phyloP scores from a whole-genome alignment of 2,113 vertebrate species.

The Lepidothrix coronata region DNA sequence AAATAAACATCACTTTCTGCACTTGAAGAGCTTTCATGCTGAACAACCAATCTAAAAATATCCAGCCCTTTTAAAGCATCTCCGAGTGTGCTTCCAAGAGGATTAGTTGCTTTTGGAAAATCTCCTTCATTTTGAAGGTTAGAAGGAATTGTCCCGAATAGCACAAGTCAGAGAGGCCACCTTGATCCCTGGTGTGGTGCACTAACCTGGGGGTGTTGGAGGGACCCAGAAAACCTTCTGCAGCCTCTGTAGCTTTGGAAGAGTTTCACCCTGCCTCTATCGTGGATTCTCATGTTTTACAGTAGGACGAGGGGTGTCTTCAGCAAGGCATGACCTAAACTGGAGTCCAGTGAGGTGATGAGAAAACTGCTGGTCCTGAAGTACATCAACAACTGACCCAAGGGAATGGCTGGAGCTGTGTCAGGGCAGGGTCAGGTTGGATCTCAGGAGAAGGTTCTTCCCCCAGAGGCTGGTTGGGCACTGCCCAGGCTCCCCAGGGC shows the following conservation, averaged over 20 bases:
- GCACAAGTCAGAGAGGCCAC: not conserved
- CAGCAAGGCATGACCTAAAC: not conserved
- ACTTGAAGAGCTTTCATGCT: constrained; percentile 11
- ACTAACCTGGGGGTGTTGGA: not conserved
- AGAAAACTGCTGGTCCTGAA: not conserved
- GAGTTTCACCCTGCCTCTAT: not conserved
- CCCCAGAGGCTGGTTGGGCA: not conserved
- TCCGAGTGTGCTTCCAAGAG: not conserved
- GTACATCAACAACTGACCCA: accelerated
- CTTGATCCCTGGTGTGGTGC: not conserved
- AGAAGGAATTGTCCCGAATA: not conserved
- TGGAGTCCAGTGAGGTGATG: not conserved
- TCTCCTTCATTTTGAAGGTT: not conserved
- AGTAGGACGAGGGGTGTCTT: not conserved
- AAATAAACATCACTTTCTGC: not conserved
- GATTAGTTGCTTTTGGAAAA: not conserved
- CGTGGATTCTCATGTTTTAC: not conserved
- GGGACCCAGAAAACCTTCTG: not conserved
- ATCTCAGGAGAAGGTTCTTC: not conserved
- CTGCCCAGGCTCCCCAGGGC: not conserved
- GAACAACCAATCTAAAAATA: constrained; percentile 24
- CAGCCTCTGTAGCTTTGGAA: not conserved
- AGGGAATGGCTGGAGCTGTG: not conserved
- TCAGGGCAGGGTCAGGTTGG: accelerated
- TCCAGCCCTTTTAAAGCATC: not conserved